phyloP scores from a whole-genome alignment of 1,140 invertebrate species.

The Chelonus insularis region DNA sequence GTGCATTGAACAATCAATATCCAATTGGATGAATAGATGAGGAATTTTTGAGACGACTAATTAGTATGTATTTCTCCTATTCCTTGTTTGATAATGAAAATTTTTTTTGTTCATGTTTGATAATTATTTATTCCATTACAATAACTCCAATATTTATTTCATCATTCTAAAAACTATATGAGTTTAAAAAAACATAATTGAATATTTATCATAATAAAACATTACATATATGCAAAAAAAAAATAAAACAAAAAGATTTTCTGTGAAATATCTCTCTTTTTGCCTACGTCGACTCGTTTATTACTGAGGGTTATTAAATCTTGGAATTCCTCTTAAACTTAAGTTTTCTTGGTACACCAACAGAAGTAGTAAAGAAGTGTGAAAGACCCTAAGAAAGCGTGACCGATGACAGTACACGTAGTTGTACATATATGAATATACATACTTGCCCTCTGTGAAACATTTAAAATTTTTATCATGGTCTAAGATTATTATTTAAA shows the following conservation, averaged over 20 bases:
- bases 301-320: constrained; percentile 42
- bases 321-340: constrained; percentile 38
- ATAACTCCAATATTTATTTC: no score
- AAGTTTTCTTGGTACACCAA: no score
- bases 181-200: no score
- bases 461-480: no score
- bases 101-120: not conserved
- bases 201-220: no score
- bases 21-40: constrained; percentile 6
- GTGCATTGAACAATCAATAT: constrained; percentile 24
- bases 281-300: constrained; percentile 20
- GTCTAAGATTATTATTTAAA: no score
- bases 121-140: no score
- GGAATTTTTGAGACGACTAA: constrained; percentile 8
- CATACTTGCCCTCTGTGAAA: no score
- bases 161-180: not conserved
- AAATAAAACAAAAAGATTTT: not conserved
- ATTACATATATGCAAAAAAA: not conserved
- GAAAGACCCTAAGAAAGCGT: constrained; percentile 45
- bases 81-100: not conserved
- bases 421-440: constrained; percentile 46
- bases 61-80: not conserved
- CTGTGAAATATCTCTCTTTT: not conserved
- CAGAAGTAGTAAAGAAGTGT: constrained; percentile 15
- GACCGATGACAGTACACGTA: constrained; percentile 53